phyloP scores from a whole-genome alignment of 1,140 invertebrate genomes.

The Holotrichia oblita region DNA sequence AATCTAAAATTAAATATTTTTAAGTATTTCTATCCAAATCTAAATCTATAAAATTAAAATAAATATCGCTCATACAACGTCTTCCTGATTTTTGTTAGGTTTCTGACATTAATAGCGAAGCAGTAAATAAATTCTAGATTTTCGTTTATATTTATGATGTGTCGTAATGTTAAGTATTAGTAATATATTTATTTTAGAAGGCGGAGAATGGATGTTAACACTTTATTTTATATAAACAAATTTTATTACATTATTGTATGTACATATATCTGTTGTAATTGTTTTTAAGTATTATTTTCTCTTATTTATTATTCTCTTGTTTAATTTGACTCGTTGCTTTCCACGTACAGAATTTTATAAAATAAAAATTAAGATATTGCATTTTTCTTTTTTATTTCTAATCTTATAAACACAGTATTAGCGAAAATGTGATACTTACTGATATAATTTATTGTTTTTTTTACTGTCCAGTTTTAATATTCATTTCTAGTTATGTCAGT shows the following conservation, averaged over 20 bases:
- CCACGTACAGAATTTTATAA: not conserved
- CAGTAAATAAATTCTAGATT: not conserved
- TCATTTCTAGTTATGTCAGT: not conserved
- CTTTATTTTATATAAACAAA: not conserved
- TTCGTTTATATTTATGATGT: not conserved
- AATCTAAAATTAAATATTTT: not conserved
- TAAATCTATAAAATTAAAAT: not conserved
- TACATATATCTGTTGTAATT: not conserved
- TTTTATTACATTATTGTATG: not conserved
- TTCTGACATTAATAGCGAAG: not conserved
- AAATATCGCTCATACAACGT: not conserved
- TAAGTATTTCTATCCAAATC: too few relatives aligned
- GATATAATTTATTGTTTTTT: slow-evolving; percentile 3
- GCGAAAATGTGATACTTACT: slow-evolving; percentile 8
- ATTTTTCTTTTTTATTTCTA: not conserved
- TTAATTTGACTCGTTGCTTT: not conserved
- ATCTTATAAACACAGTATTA: slow-evolving; percentile 7
- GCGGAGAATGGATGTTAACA: too few relatives aligned
- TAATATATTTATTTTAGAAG: not conserved
- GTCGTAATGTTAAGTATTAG: not conserved
- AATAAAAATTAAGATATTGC: not conserved
- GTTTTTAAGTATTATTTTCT: not conserved
- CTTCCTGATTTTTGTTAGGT: not conserved
- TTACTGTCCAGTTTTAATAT: not conserved
- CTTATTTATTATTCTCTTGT: not conserved